These are phyloP conservation scores for Macrobrachium rosenbergii DNA, from an alignment of 1,140 invertebrate species.

Conservation along the genomic window DNA sequence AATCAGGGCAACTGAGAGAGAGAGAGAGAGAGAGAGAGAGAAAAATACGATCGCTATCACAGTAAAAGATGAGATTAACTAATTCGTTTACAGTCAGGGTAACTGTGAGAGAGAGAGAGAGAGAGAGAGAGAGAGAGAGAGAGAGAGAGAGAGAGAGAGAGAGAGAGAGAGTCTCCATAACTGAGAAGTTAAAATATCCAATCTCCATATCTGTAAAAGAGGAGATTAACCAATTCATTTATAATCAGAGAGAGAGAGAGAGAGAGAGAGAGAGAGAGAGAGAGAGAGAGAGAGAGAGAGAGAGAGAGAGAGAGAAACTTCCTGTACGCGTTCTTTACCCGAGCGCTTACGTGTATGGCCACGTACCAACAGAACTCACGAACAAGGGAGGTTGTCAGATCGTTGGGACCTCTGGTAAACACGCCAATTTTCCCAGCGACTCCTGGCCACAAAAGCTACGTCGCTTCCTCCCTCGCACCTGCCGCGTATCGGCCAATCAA, in stretches of 20 bases:
- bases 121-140: conserved; percentile 32
- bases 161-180: not conserved
- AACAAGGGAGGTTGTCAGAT: too few species aligned
- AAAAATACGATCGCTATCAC: not conserved
- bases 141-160: not conserved
- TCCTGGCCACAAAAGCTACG: too few species aligned
- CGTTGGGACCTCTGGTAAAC: too few species aligned
- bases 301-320: not conserved
- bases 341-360: too few species aligned
- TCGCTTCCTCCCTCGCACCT: too few species aligned
- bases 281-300: not conserved
- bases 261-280: not conserved
- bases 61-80: not conserved
- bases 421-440: too few species aligned
- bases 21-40: too few species aligned
- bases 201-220: not conserved
- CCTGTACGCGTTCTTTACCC: not conserved
- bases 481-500: too few species aligned
- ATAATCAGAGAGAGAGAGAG: conserved; percentile 8
- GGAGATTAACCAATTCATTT: not conserved
- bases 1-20: not conserved
- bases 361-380: too few species aligned
- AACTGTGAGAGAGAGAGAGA: conserved; percentile 30
- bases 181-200: too few species aligned
- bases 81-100: not conserved